Evolutionary conservation across 2,113 vertebrate species (phyloP), one percentile per base, ranked within the genome.

Genomic region (Cyprinodon tularosa): DNA sequence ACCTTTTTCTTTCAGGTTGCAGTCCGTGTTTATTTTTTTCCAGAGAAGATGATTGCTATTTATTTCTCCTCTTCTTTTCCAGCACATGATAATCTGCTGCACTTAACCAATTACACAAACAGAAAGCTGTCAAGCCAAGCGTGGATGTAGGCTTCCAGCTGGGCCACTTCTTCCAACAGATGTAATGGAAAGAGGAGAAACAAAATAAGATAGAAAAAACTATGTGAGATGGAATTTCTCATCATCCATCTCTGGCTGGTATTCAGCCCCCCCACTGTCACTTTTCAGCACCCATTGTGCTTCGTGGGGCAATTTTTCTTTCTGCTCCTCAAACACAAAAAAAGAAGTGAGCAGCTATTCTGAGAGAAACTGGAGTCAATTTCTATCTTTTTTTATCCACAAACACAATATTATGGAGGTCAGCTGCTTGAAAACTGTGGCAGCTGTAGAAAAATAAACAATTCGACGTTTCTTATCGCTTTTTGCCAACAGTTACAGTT

Each of bases 221-320:
- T 57, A 80, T 53, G 73, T 65, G 67, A 71, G 76, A 75, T 76
- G 66, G 68, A 85, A 79, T 88, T 86, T 80, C 53, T 70, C 5
- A 50, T 83, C 76, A 86, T 90, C 77, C 66, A 64, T 88, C 75
- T 83, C 64, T 0, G 70, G 22, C 72, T 81, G 76, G 42, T 72
- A 59, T 77, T 81, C 85, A 50, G 67, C 50, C 72, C 12, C 42
- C 59, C 22, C 17, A 70, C 66, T 72, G 66, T 81, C 77, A 84
- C 75, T 89, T 79, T 87, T 77, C 86, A 86, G 81, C 83, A 82
- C 73, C 76, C 72, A 86, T 89, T 91, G 90, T 91, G 85, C 81
- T 86, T 64, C 3, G 36, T 20, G 74, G 65, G 72, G 69, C 68
- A 76, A 83, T 85, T 79, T 81, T 83, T 86, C 74, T 81, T 68